Base-by-base conservation (phyloP, 2,888 invertebrate species). In the Steinernema scapterisci region DNA sequence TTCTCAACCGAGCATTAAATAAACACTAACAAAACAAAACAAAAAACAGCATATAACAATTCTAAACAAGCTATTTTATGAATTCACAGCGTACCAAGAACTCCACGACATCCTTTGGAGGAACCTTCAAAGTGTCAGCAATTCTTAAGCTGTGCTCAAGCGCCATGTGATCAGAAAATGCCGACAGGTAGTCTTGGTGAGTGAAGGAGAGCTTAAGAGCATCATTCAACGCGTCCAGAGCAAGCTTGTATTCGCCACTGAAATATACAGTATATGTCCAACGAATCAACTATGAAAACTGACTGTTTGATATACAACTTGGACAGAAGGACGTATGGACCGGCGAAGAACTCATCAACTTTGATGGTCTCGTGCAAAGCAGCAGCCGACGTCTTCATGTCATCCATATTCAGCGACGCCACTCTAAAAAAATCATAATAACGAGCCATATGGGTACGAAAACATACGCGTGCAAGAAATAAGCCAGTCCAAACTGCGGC, bases 401-500 rank as follows among this genome's bases (percentile, higher is more conserved):
- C 38, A 9, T 38, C 38, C 38, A 38, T 38, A 9, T 38, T 38
- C 38, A 38, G 38, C 38, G 38, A 38, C 3, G 38, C 38, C 5
- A 38, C 9, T 1, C 52, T 52, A 23, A 52, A 9, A 9, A 5
- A 11, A n/a, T 7, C n/a, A 2, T 48, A 3, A 27, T 25, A 31
- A 63, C 9, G 31, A 63, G 19, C 27, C 63, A 27, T 63, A 63
- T 31, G 63, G 31, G 21, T 13, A 7, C 63, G 31, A 16, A 3
- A 63, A 31, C 63, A 27, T 63, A 63, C 63, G 63, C 63, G 21
- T 13, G 16, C 63, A 63, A 16, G 16, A 63, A 31, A 16, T 48
- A 16, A 13, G 38, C 63, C 2, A 63, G 27, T 38, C 25, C 63
- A 1, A 6, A 31, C 1, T 27, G 23, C 9, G 31, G 31, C 63